Conservation (phyloP, 2,113 vertebrate genomes). For the Tupaia chinensis region DNA sequence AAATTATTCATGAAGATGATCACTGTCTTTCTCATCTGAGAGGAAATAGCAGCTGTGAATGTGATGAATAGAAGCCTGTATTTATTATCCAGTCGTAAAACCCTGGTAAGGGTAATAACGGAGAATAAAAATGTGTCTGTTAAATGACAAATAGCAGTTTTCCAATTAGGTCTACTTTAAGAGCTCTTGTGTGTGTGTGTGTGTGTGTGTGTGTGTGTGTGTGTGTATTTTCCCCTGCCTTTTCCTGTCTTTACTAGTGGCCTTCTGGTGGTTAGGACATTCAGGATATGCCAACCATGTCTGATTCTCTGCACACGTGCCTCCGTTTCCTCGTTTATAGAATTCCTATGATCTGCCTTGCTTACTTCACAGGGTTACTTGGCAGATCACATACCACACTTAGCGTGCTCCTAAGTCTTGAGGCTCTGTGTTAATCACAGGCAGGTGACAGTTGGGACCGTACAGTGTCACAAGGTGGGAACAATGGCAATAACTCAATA, state of each 20-base stretch:
- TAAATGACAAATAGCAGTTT: not conserved
- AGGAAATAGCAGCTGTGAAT: not conserved
- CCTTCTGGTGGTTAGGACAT: not conserved
- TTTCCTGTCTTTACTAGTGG: not conserved
- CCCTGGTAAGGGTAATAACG: not conserved
- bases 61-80: not conserved
- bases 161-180: not conserved
- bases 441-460: fast-evolving
- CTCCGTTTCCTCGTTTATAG: not conserved
- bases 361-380: not conserved
- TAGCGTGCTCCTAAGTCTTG: fast-evolving
- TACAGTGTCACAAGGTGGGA: fast-evolving
- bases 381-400: not conserved
- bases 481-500: not conserved
- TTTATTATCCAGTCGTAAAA: not conserved
- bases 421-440: not conserved
- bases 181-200: not conserved
- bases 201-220: too few relatives aligned
- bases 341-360: not conserved
- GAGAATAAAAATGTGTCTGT: slow-evolving; percentile 28
- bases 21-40: not conserved
- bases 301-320: not conserved
- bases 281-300: not conserved
- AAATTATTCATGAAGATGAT: not conserved
- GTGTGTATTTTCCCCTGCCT: not conserved